These are phyloP conservation scores for Chirona hameri DNA, from an alignment of 2,888 invertebrate species.

Conservation along the genomic window DNA sequence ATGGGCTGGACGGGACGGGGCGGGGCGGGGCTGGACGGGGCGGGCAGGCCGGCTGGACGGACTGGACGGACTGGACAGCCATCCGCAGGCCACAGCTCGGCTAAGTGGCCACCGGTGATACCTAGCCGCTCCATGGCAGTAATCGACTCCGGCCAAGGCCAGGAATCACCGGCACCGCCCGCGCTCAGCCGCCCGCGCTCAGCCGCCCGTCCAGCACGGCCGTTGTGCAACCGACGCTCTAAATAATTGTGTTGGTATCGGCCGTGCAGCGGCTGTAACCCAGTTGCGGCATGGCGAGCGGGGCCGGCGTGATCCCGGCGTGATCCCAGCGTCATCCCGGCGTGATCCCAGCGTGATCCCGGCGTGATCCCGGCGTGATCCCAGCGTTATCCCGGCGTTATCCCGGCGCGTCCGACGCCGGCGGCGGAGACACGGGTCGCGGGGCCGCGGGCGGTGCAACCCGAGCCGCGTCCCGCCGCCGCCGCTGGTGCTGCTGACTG, in stretches of 20 bases:
- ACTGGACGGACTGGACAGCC: background rate
- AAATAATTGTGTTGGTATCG: constrained; percentile 3
- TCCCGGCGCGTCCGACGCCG: background rate
- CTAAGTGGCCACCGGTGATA: background rate
- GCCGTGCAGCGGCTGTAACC: background rate
- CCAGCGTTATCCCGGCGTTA: too few species aligned
- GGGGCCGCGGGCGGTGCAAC: background rate
- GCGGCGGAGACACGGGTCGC: background rate
- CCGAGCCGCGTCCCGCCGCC: background rate
- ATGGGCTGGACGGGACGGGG: too few species aligned
- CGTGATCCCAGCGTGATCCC: too few species aligned
- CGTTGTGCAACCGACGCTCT: constrained; percentile 4
- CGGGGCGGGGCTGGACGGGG: too few species aligned
- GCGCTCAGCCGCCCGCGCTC: background rate
- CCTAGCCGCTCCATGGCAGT: background rate
- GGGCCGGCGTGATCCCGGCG: background rate
- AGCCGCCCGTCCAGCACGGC: background rate
- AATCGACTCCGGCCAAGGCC: background rate
- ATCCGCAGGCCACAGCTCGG: background rate
- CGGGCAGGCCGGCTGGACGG: too few species aligned
- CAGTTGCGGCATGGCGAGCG: background rate
- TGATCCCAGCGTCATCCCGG: too few species aligned
- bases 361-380: background rate
- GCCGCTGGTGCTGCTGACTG: too few species aligned
- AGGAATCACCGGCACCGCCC: background rate